A percentile compares a stretch with the other conserved stretches of the same genome.
Evolutionary conservation across 2,888 invertebrate species (phyloP).

Genomic region (Furcula furcula): DNA sequence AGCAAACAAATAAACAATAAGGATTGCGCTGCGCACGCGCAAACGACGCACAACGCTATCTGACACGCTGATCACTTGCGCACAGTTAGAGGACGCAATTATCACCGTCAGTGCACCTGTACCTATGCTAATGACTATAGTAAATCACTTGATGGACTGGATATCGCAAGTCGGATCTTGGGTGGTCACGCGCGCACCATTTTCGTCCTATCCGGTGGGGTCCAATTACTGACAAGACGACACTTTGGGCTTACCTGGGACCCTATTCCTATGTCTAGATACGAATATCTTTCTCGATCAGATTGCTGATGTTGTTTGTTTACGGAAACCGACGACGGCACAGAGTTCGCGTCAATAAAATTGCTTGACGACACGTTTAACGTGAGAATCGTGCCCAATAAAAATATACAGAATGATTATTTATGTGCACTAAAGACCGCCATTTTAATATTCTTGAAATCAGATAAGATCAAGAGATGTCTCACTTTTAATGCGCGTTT

Average conservation of each 20-base stretch:
- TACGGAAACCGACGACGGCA: constrained; percentile 4
- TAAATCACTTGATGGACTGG: constrained; percentile 33
- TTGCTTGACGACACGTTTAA: background rate
- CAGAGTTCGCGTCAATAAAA: background rate
- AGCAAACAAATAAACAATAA: constrained; percentile 32
- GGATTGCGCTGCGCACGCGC: constrained; percentile 39
- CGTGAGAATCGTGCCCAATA: background rate
- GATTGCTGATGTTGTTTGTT: constrained; percentile 18
- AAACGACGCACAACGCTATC: constrained; percentile 44
- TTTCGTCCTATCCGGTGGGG: constrained; percentile 23
- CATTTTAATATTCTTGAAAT: constrained; percentile 13
- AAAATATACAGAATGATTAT: background rate
- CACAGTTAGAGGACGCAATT: constrained; percentile 51
- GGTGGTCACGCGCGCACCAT: constrained; percentile 37
- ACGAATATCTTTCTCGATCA: constrained; percentile 6
- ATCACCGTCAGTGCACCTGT: constrained; percentile 60
- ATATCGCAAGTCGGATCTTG: constrained; percentile 21
- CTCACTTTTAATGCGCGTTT: constrained; percentile 37
- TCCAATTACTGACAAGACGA: constrained; percentile 36
- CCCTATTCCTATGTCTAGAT: constrained; percentile 19
- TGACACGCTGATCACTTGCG: constrained; percentile 46
- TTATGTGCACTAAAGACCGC: background rate
- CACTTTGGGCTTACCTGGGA: constrained; percentile 25
- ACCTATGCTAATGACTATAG: constrained; percentile 42
- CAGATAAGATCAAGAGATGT: constrained; percentile 18